phyloP scores from a whole-genome alignment of 2,797 vertebrate species.

The Aulostomus chinensis region DNA sequence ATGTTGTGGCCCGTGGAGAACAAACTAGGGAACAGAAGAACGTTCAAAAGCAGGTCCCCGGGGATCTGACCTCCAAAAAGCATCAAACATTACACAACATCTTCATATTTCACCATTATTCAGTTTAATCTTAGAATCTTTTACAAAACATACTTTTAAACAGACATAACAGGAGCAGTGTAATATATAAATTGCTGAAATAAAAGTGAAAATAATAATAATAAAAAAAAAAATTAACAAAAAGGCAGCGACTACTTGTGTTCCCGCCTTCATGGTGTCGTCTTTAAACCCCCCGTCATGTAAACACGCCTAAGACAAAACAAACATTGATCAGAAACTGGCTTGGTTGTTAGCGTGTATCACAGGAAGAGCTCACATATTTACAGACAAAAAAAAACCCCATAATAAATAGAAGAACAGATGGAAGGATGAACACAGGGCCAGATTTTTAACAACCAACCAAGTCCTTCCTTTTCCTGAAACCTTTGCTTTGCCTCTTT shows the following conservation, averaged over 20 bases:
- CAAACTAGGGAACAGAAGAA: no score
- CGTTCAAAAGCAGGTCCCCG: not conserved
- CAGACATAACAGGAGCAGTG: conserved; percentile 58
- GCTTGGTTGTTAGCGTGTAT: conserved; percentile 3
- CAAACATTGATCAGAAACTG: conserved; percentile 27
- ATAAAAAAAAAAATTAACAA: conserved; percentile 32
- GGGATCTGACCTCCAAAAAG: not conserved
- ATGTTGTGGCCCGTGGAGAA: no score
- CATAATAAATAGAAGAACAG: conserved; percentile 30
- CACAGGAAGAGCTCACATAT: conserved; percentile 4
- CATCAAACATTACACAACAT: not conserved
- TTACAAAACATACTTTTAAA: conserved; percentile 75
- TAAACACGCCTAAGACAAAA: conserved; percentile 42
- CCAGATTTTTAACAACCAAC: not conserved
- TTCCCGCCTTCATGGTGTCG: conserved; percentile 18
- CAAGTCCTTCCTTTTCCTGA: not conserved
- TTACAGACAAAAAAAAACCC: conserved; percentile 3
- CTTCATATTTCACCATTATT: conserved; percentile 20
- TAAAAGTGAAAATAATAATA: conserved; percentile 28
- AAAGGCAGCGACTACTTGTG: conserved; percentile 51
- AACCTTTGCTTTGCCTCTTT: conserved; percentile 2
- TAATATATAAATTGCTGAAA: conserved; percentile 64
- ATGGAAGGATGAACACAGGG: not conserved
- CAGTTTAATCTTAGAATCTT: conserved; percentile 52
- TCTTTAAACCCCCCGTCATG: conserved; percentile 15